Base-by-base conservation (phyloP, 2,113 vertebrate genomes). In the Coregonus clupeaformis region DNA sequence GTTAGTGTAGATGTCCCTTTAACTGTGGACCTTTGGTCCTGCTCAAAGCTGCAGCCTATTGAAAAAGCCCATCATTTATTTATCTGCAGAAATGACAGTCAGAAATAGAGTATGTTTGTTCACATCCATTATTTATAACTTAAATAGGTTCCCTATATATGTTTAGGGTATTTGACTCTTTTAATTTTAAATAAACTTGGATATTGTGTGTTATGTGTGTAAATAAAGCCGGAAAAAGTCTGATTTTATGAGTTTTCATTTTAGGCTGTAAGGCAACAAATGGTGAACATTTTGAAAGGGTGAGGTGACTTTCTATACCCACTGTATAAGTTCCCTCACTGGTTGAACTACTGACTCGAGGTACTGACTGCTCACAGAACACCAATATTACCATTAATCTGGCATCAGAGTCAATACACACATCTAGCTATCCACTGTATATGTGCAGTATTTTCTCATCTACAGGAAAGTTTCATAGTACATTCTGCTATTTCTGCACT, bases 71-170 rank as follows among this genome's bases (percentile, higher is more conserved):
- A 72, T 81, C 1, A 77, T 65, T 78, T 59, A 85, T 78, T 63
- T 16, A 75, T 72, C 47, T 69, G 57, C 11, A 42, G 57, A 63
- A 71, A 72, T 32, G 52, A 74, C 65, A 16, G 57, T 42, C 20
- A 71, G 18, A 81, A 76, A 83, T 72, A 16, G 42, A 80, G 74
- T 72, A 71, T 82, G 59, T 72, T 30, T 78, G 71, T 77, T 67
- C 30, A 72, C 64, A 81, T 84, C 60, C 45, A 78, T 74, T 77
- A 81, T 85, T 72, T n/a, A n/a, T n/a, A n/a, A n/a, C n/a, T n/a
- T n/a, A n/a, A n/a, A n/a, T n/a, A n/a, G n/a, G n/a, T n/a, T n/a
- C n/a, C n/a, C n/a, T n/a, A n/a, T n/a, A n/a, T n/a, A n/a, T n/a
- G n/a, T n/a, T n/a, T n/a, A n/a, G n/a, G n/a, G n/a, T n/a, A n/a